Conservation (phyloP, 2,888 invertebrate species). For the Eupeodes luniger region DNA sequence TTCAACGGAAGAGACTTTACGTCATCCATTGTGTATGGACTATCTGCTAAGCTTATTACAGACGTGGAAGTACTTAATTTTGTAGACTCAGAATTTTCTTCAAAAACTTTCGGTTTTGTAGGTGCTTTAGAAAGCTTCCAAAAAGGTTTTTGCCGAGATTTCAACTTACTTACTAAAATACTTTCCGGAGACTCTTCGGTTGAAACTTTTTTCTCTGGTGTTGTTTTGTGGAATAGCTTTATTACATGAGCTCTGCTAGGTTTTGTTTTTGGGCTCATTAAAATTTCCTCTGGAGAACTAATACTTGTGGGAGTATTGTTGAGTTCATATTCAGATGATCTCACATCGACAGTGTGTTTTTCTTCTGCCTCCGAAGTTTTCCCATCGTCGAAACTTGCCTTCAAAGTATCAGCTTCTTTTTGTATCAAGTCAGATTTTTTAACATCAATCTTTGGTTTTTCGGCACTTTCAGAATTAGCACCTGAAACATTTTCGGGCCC, state of each 20-base stretch:
- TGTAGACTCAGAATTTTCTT: neutral
- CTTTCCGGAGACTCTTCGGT: neutral
- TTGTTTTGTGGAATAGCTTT: neutral
- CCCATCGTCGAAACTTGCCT: neutral
- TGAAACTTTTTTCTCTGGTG: neutral
- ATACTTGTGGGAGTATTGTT: neutral
- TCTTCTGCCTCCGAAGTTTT: neutral
- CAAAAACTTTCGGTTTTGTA: neutral
- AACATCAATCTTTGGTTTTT: neutral
- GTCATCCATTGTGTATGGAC: neutral
- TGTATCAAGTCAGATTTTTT: neutral
- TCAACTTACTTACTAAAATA: neutral
- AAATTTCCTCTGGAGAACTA: neutral
- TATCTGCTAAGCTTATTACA: neutral
- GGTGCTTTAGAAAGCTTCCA: constrained; percentile 7
- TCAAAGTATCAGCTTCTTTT: neutral
- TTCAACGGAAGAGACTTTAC: neutral
- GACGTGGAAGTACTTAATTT: neutral
- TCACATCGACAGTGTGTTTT: neutral
- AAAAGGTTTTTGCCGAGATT: constrained; percentile 40
- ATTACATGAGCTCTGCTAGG: neutral
- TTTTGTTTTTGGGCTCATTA: neutral
- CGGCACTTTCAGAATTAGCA: neutral
- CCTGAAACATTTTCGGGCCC: neutral
- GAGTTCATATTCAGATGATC: neutral